These are phyloP conservation scores for Gymnodraco acuticeps DNA, from an alignment of 2,797 vertebrate species.

Conservation along the genomic window DNA sequence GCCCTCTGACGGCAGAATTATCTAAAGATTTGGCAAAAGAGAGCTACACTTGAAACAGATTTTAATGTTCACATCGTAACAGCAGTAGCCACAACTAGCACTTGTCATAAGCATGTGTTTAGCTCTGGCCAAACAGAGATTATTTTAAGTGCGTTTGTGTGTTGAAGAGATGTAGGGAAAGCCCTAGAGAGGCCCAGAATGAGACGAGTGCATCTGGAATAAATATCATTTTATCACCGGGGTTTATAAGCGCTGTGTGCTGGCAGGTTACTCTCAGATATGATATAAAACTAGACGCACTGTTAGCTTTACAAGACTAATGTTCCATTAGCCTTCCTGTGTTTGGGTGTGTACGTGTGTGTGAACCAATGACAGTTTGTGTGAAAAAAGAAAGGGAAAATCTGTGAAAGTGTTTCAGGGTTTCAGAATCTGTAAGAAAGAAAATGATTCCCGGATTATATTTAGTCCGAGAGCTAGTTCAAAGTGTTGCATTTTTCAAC, in stretches of 20 bases:
- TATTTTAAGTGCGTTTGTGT: conserved; percentile 43
- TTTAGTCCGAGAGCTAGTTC: background rate
- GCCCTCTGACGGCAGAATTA: conserved; percentile 55
- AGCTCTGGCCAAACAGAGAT: conserved; percentile 46
- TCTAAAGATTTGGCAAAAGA: conserved; percentile 62
- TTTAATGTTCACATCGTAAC: conserved; percentile 64
- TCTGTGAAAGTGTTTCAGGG: conserved; percentile 37
- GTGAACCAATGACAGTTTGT: conserved; percentile 9
- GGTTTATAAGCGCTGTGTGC: conserved; percentile 70
- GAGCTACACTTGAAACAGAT: conserved; percentile 56
- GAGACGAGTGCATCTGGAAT: conserved; percentile 75
- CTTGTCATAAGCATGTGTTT: conserved; percentile 68
- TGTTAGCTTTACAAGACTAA: conserved; percentile 75
- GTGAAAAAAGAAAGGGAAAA: conserved; percentile 36
- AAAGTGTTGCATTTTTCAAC: background rate
- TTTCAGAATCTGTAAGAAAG: conserved; percentile 27
- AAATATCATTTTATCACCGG: conserved; percentile 76
- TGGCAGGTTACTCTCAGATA: conserved; percentile 77
- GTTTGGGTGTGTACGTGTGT: conserved; percentile 23
- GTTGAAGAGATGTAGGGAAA: conserved; percentile 52
- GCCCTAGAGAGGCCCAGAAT: conserved; percentile 51
- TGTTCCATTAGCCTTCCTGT: conserved; percentile 66
- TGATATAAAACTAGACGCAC: conserved; percentile 70
- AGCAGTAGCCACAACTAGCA: conserved; percentile 59
- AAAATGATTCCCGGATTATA: background rate